Evolutionary conservation across 2,888 invertebrate genomes (phyloP).

Genomic region (Drosophila paramelanica): DNA sequence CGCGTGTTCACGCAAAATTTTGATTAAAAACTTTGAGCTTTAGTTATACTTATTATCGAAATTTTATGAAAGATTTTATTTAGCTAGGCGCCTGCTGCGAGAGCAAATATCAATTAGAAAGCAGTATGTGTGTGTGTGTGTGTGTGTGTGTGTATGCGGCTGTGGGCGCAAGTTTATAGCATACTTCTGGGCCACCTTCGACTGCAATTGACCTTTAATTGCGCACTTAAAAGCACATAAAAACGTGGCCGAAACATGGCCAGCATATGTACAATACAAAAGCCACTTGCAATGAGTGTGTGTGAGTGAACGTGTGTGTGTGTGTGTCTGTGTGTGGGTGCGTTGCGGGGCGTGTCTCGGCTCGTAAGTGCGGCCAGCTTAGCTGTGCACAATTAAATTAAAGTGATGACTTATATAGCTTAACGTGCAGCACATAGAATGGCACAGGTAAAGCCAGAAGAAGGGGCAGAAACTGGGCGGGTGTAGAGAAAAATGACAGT

Average conservation of each 20-base stretch:
- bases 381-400: conserved; percentile 77
- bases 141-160: conserved; percentile 2
- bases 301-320: background rate
- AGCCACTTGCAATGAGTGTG: conserved; percentile 28
- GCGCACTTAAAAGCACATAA: conserved; percentile 80
- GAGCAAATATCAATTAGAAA: conserved; percentile 54
- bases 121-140: background rate
- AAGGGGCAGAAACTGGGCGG: background rate
- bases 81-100: conserved; percentile 23
- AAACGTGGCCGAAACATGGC: conserved; percentile 67
- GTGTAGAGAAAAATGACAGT: background rate
- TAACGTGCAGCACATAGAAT: conserved; percentile 49
- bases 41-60: background rate
- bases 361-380: conserved; percentile 64
- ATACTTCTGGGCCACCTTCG: conserved; percentile 60
- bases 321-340: conserved; percentile 10
- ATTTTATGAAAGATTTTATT: conserved; percentile 1
- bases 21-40: conserved; percentile 1
- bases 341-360: conserved; percentile 24
- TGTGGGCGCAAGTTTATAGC: conserved; percentile 47
- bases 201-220: conserved; percentile 80
- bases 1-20: conserved; percentile 6
- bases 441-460: conserved; percentile 5
- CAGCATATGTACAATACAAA: conserved; percentile 49
- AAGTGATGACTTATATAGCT: conserved; percentile 75